Evolutionary conservation across 1,140 invertebrate species (phyloP), one percentile per base, ranked within the genome.

Genomic region (Trachymyrmex cornetzi): DNA sequence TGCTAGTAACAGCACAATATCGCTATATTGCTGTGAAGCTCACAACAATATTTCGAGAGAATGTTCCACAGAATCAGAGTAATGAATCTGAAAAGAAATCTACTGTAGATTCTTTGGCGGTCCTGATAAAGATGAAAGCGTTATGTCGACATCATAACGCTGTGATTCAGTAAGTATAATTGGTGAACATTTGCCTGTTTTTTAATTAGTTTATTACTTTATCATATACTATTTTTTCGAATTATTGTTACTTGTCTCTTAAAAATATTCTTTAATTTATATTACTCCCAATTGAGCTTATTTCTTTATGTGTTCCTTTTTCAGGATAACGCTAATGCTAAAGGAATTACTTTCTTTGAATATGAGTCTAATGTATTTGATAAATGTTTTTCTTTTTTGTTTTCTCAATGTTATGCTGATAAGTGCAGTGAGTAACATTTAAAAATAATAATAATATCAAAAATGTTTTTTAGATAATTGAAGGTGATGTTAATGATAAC

Each of bases 311-410:
- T 14, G n/a, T 64, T n/a, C 61, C 64, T 81, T 14, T 90, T 90
- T 16, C 30, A 92, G 92, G 9, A 77, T 77, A 11, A 69, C 89
- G 0, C 44, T 30, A 11, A 71, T 85, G 34, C 27, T 91, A 55
- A 90, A 87, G 24, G 50, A 82, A 67, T 3, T 92, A 16, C 27
- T 92, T 0, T 87, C 87, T 16, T 77, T 81, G 1, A 91, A 91
- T 14, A 64, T 92, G 22, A 88, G 80, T 50, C 4, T 90, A 12
- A 34, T 90, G 7, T 92, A 92, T 24, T 44, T 91, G 57, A 88
- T 82, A 16, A 88, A 87, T 48, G 72, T 92, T 69, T 89, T 91
- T 61, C 79, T 87, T 9, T 88, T 92, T 53, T 92, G 91, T n/a
- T 91, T 92, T 74, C 63, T 91, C 19, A 77, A 77, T 3, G 67